Evolutionary conservation across 2,888 invertebrate species (phyloP).

Genomic region (Myathropa florea): DNA sequence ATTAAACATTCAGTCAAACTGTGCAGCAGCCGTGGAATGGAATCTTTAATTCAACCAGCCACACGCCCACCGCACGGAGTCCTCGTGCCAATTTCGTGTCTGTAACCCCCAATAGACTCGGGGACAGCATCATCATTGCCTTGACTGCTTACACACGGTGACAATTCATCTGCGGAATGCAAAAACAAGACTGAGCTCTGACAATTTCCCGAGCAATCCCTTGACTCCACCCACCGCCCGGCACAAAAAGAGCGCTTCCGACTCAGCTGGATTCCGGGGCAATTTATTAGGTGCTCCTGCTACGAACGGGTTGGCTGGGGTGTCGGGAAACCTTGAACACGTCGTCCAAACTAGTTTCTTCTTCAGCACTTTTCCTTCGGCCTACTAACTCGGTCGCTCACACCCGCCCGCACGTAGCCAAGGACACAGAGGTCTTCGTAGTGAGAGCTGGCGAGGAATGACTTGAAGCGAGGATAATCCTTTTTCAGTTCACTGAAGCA

Average conservation of each 20-base stretch:
- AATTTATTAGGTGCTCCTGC: slow-evolving; percentile 64
- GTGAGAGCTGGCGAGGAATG: slow-evolving; percentile 4
- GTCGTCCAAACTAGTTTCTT: slow-evolving; percentile 57
- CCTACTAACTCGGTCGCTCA: neutral
- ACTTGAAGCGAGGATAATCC: slow-evolving; percentile 65
- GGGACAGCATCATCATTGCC: slow-evolving; percentile 64
- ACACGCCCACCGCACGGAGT: too few species aligned
- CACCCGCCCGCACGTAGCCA: neutral
- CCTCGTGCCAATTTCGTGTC: slow-evolving; percentile 40
- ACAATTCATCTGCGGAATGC: slow-evolving; percentile 57
- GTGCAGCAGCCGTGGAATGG: slow-evolving; percentile 20
- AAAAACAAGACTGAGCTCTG: neutral
- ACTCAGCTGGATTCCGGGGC: slow-evolving; percentile 57
- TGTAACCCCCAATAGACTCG: slow-evolving; percentile 38
- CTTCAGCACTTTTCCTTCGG: slow-evolving; percentile 33
- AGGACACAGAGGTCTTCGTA: neutral
- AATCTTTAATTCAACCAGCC: slow-evolving; percentile 49
- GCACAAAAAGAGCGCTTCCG: slow-evolving; percentile 17
- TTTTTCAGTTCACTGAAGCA: slow-evolving; percentile 66
- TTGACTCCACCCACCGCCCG: neutral
- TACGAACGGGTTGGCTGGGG: neutral
- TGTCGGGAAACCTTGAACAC: slow-evolving; percentile 38
- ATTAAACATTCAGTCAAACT: slow-evolving; percentile 59
- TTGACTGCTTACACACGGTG: slow-evolving; percentile 56
- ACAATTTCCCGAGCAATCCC: slow-evolving; percentile 18